Evolutionary conservation across 2,113 vertebrate genomes (phyloP), one percentile per base, ranked within the genome.

Genomic region (Alethe diademata): DNA sequence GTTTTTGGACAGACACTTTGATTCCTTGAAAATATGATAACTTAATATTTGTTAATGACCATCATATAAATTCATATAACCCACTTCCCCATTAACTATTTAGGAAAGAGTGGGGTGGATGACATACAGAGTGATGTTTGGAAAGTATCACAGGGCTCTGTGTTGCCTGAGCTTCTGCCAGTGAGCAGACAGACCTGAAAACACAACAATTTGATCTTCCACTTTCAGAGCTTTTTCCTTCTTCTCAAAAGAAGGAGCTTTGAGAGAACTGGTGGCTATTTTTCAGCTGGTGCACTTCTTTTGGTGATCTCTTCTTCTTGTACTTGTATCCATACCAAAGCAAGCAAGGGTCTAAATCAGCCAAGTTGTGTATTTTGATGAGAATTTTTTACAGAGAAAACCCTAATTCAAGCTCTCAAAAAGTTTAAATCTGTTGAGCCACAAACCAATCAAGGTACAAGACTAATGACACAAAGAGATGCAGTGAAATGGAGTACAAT

Each of bases 381-480:
- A 40, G 35, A 86, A 42, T 1, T 9, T 82, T 58, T 64, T 18
- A 54, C 13, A 35, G 56, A 45, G 26, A 45, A 51, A 28, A 64
- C 8, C 12, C 36, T 47, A 65, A 56, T 18, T 28, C 0, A 0
- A 87, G 14, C 31, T 65, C 31, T 57, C 24, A 36, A 3, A 3
- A 73, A 66, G 18, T 85, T 78, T 70, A 33, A 78, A 76, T 40
- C 36, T 69, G 8, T 56, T 56, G 20, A 92, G 51, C 2, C 14
- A 66, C 25, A 79, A 54, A 72, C 14, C 28, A 53, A 12, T 31
- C 29, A 40, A 71, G 51, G 45, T 20, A n/a, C 5, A 26, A 70
- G 31, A 36, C 35, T n/a, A 54, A 78, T 28, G 35, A 10, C 51
- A 82, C 19, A 62, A 79, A 20, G 29, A 80, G 12, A 62, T n/a